Conservation (phyloP, 2,888 invertebrate species). For the Teleogryllus oceanicus region DNA sequence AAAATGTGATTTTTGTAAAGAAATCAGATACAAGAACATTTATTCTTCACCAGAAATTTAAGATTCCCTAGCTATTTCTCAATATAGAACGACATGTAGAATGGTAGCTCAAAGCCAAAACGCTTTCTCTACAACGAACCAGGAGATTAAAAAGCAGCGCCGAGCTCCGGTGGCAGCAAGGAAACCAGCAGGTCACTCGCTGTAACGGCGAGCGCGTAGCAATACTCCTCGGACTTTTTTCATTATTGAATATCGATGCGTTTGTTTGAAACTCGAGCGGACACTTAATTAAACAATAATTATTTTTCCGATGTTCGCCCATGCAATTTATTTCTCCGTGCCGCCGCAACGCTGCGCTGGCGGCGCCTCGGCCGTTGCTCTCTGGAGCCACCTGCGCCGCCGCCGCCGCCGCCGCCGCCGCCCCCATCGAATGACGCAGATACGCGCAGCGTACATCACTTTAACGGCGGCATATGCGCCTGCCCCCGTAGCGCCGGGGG, state of each 20-base stretch:
- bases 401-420: neutral
- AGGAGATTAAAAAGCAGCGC: too few relatives aligned
- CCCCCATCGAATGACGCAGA: neutral
- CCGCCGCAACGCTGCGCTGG: neutral
- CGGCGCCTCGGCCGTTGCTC: neutral
- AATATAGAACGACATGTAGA: too few relatives aligned
- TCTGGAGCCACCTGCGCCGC: neutral
- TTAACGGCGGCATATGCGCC: neutral
- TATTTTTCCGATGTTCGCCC: neutral
- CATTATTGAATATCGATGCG: conserved; percentile 5
- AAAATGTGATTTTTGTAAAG: too few relatives aligned
- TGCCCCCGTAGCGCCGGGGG: neutral
- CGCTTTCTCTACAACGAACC: too few relatives aligned
- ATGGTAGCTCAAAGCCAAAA: too few relatives aligned
- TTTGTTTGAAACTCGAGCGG: conserved; percentile 1
- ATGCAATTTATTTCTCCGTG: neutral
- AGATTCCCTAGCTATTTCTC: too few relatives aligned
- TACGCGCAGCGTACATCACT: conserved; percentile 5
- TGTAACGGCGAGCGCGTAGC: too few relatives aligned
- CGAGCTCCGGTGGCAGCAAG: too few relatives aligned
- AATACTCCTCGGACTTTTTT: neutral
- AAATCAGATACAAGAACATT: too few relatives aligned
- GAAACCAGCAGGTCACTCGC: too few relatives aligned
- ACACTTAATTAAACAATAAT: conserved; percentile 11
- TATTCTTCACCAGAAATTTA: too few relatives aligned